Percentiles rank a stretch among this genome's conserved stretches.
phyloP scores from a whole-genome alignment of 2,797 vertebrate species.

The Pangasius larnaudii region DNA sequence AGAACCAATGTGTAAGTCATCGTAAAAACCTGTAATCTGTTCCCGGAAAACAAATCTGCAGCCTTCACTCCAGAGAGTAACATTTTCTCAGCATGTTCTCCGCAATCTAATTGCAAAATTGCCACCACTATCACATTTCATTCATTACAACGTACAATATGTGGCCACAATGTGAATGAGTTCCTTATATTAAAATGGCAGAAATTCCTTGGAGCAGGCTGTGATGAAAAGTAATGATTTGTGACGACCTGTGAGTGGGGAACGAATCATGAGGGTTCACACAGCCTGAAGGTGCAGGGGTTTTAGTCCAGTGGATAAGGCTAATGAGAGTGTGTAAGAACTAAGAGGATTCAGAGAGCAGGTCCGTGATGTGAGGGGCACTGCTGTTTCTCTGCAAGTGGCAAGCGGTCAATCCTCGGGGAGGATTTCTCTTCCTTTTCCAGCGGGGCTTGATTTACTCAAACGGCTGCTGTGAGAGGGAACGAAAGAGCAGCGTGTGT shows the following conservation, averaged over 20 bases:
- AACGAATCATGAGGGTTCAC: neutral
- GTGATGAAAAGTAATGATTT: slow-evolving; percentile 6
- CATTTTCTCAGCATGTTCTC: slow-evolving; percentile 1
- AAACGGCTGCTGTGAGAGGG: neutral
- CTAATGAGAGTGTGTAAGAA: neutral
- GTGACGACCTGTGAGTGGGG: neutral
- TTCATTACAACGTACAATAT: slow-evolving; percentile 3
- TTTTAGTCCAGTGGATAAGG: slow-evolving; percentile 9
- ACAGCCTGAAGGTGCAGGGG: neutral
- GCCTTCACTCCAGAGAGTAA: neutral
- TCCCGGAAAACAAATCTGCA: neutral
- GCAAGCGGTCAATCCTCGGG: slow-evolving; percentile 7
- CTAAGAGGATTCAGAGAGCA: slow-evolving; percentile 3
- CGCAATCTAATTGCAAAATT: slow-evolving; percentile 8
- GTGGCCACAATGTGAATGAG: neutral
- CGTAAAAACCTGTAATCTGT: neutral
- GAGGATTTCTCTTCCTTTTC: slow-evolving; percentile 20
- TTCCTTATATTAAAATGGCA: neutral
- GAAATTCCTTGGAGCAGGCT: neutral
- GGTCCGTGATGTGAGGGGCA: slow-evolving; percentile 1
- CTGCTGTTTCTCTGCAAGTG: slow-evolving; percentile 16
- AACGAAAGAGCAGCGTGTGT: slow-evolving; percentile 3
- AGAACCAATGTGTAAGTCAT: neutral
- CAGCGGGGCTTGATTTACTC: slow-evolving; percentile 28
- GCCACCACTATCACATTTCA: neutral